Conservation (phyloP, 2,888 invertebrate species). For the Apamea monoglypha region DNA sequence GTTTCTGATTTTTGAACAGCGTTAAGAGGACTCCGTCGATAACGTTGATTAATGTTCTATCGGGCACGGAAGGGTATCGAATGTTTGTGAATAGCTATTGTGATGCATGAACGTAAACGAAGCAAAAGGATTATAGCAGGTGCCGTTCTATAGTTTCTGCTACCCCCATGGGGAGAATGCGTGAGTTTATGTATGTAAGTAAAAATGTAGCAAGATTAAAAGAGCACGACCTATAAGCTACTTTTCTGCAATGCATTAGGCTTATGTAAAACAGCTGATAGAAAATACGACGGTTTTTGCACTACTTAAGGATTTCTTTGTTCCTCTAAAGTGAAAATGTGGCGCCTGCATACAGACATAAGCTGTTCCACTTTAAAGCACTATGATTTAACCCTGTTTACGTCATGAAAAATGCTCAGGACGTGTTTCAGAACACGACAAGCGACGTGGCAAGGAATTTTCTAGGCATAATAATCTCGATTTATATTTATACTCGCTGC, state of each 20-base stretch:
- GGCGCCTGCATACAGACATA: background rate
- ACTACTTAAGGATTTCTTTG: constrained; percentile 5
- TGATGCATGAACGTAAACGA: background rate
- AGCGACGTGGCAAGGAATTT: constrained; percentile 17
- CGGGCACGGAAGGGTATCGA: too few species aligned
- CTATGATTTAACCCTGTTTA: constrained; percentile 31
- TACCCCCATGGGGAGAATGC: background rate
- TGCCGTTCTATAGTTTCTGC: background rate
- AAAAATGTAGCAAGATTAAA: background rate
- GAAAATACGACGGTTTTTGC: constrained; percentile 4
- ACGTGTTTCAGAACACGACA: constrained; percentile 12
- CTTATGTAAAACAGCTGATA: constrained; percentile 26
- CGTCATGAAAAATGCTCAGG: constrained; percentile 6
- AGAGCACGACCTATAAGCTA: background rate
- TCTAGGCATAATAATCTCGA: background rate
- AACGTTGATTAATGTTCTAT: too few species aligned
- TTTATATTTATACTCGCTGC: background rate
- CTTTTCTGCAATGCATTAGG: constrained; percentile 4
- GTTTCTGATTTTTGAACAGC: too few species aligned
- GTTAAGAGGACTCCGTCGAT: too few species aligned
- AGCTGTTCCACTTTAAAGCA: constrained; percentile 27
- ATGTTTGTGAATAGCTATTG: too few species aligned
- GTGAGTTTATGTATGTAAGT: background rate
- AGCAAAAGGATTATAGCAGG: background rate
- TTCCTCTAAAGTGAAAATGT: constrained; percentile 24